A percentile compares a stretch with the other conserved stretches of the same genome.
Conservation (phyloP, 2,113 vertebrate genomes). For the Stomatorhinus ivindoensis region DNA sequence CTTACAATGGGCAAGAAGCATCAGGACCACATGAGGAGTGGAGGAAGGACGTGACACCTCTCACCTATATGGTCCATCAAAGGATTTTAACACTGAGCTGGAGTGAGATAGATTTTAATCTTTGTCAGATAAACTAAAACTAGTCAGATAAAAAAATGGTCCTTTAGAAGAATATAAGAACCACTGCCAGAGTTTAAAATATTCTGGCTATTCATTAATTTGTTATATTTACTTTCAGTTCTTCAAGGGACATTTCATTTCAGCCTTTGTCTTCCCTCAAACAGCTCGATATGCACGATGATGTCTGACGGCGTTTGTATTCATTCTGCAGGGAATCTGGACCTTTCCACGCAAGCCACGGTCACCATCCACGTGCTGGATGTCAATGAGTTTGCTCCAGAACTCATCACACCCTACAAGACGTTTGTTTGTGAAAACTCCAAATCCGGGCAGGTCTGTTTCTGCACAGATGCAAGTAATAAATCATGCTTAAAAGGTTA, state of each 20-base stretch:
- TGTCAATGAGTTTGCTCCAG: constrained; percentile 89
- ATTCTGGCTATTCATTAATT: not conserved
- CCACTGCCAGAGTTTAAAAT: not conserved
- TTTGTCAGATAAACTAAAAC: not conserved
- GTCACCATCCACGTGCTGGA: constrained; percentile 78
- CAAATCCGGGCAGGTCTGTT: constrained; percentile 76
- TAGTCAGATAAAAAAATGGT: not conserved
- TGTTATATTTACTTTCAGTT: not conserved
- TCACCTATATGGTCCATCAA: not conserved
- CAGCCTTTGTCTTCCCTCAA: not conserved
- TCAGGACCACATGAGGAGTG: no score
- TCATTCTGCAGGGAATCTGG: constrained; percentile 67
- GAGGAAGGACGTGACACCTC: not conserved
- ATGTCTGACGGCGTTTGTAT: not conserved
- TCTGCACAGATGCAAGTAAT: not conserved
- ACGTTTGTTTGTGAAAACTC: constrained; percentile 83
- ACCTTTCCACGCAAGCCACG: constrained; percentile 71
- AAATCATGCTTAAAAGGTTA: not conserved
- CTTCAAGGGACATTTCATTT: not conserved
- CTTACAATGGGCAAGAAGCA: no score
- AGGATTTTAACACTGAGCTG: not conserved
- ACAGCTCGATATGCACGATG: not conserved
- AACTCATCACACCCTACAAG: constrained; percentile 74
- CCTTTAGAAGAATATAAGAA: not conserved
- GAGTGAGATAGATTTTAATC: not conserved